Percentiles rank a stretch among this genome's conserved stretches.
Conservation (phyloP, 2,888 invertebrate genomes). For the Meghimatium bilineatum region DNA sequence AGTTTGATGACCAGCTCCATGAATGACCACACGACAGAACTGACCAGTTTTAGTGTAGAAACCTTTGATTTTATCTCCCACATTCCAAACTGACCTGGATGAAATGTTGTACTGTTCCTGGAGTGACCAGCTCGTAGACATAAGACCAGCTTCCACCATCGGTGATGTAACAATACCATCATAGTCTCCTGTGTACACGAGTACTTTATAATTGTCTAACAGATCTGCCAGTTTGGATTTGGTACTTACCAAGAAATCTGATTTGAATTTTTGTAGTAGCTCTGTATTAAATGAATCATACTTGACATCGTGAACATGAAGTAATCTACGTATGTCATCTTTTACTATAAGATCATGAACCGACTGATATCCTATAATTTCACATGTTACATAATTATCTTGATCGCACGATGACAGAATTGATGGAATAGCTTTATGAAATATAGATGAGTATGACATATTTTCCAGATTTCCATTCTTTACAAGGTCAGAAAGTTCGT, state of each 20-base stretch:
- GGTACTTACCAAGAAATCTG: constrained; percentile 1
- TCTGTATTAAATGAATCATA: neutral
- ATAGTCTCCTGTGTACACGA: constrained; percentile 22
- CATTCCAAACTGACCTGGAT: neutral
- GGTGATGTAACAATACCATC: constrained; percentile 1
- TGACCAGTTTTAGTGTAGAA: constrained; percentile 13
- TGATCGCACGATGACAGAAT: no score
- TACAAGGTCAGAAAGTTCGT: neutral
- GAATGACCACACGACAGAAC: constrained; percentile 38
- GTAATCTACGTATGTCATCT: neutral
- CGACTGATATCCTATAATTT: neutral
- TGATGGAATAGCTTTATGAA: neutral
- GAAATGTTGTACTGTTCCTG: constrained; percentile 26
- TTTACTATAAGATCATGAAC: neutral
- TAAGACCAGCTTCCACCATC: constrained; percentile 15
- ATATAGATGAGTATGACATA: neutral
- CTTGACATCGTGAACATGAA: neutral
- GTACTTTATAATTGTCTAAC: constrained; percentile 36
- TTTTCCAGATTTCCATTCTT: neutral
- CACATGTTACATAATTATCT: neutral
- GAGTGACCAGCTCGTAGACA: constrained; percentile 10
- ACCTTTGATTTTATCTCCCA: neutral
- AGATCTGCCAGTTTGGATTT: constrained; percentile 16
- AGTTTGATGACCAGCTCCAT: constrained; percentile 34
- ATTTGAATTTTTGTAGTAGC: neutral